Percentiles rank a stretch among this genome's conserved stretches.
phyloP scores from a whole-genome alignment of 2,888 invertebrate genomes.

The Norana najaformis region DNA sequence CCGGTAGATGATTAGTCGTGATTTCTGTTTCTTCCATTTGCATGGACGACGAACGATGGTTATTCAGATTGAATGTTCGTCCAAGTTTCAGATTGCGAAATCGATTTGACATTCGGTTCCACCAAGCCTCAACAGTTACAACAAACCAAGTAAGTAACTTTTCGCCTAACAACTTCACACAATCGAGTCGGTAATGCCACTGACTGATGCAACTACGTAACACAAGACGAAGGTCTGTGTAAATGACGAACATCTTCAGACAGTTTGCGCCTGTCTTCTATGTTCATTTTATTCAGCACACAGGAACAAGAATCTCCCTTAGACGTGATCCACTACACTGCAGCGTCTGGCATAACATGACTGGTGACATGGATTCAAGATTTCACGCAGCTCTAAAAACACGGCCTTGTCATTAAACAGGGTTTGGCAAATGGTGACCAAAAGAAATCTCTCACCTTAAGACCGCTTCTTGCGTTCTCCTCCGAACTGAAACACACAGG shows the following conservation, averaged over 20 bases:
- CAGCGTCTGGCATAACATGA: too few species aligned
- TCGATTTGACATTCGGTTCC: slow-evolving; percentile 58
- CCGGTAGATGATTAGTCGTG: neutral
- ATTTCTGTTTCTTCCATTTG: neutral
- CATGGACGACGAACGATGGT: neutral
- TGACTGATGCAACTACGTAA: too few species aligned
- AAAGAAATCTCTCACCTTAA: slow-evolving; percentile 15
- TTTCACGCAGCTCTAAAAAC: too few species aligned
- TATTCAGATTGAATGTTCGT: slow-evolving; percentile 51
- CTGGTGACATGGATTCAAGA: too few species aligned
- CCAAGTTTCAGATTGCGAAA: slow-evolving; percentile 59
- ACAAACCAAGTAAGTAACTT: neutral
- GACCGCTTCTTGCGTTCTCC: slow-evolving; percentile 19
- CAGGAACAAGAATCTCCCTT: too few species aligned
- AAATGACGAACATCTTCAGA: too few species aligned
- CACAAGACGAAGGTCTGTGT: too few species aligned
- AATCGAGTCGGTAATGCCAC: too few species aligned
- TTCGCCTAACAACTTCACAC: too few species aligned
- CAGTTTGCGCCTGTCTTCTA: too few species aligned
- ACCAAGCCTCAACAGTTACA: slow-evolving; percentile 55
- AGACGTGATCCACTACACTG: too few species aligned
- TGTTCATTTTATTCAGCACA: too few species aligned
- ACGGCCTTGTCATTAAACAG: neutral
- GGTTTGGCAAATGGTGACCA: neutral
- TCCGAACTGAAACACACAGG: neutral